A percentile compares a stretch with the other conserved stretches of the same genome.
Conservation (phyloP, 2,888 invertebrate species). For the Eurytoma adleriae region DNA sequence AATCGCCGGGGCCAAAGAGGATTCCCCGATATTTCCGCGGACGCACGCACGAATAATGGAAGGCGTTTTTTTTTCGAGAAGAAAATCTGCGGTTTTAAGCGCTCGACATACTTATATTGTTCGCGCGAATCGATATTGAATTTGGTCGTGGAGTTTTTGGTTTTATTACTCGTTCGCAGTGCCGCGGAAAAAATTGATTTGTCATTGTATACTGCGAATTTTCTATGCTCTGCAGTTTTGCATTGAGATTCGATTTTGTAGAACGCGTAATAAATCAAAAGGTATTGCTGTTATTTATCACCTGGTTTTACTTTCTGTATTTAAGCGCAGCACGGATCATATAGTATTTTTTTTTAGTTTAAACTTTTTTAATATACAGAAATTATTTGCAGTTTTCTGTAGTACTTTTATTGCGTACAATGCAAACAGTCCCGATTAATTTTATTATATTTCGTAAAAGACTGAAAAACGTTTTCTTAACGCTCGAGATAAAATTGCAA, state of each 20-base stretch:
- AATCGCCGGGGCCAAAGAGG: constrained; percentile 5
- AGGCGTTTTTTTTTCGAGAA: not conserved
- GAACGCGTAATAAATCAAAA: not conserved
- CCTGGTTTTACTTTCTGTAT: not conserved
- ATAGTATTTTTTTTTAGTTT: not conserved
- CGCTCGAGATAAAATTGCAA: not conserved
- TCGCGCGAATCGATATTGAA: no score
- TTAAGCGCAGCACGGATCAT: no score
- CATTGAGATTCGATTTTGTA: not conserved
- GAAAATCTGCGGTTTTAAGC: constrained; percentile 9
- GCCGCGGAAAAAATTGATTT: not conserved
- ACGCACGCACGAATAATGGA: not conserved
- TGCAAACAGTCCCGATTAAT: no score
- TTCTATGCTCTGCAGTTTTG: not conserved
- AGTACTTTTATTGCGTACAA: no score
- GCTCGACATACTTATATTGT: not conserved
- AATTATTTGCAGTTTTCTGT: no score
- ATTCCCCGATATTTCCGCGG: not conserved
- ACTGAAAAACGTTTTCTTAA: not conserved
- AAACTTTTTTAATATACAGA: not conserved
- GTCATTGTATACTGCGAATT: not conserved
- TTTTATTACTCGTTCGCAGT: no score
- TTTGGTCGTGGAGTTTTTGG: no score
- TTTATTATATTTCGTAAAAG: no score
- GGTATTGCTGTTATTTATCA: not conserved